A percentile compares a stretch with the other conserved stretches of the same genome.
These are phyloP conservation scores for Phania funesta DNA, from an alignment of 2,888 invertebrate species.

Conservation along the genomic window DNA sequence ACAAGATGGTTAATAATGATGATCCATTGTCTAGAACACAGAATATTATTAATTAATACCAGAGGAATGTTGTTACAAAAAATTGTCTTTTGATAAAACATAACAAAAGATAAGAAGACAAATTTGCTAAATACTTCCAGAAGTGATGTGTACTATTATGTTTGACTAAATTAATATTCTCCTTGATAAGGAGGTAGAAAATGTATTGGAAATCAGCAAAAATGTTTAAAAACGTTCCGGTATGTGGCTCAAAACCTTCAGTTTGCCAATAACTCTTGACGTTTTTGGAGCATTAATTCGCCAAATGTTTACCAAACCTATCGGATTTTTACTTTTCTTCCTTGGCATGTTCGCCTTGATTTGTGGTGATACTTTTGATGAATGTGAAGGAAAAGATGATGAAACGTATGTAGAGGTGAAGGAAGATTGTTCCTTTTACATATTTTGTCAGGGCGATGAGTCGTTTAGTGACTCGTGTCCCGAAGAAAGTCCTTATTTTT, in stretches of 20 bases:
- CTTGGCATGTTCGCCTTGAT: background rate
- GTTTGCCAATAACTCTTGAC: slow-evolving; percentile 23
- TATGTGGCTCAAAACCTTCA: background rate
- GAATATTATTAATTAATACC: too few relatives aligned
- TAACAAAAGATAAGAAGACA: slow-evolving; percentile 11
- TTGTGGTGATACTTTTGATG: slow-evolving; percentile 69
- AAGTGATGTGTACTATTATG: background rate
- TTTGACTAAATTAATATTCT: slow-evolving; percentile 26
- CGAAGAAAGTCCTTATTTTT: slow-evolving; percentile 59
- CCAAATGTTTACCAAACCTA: slow-evolving; percentile 5
- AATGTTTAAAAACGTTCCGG: slow-evolving; percentile 33
- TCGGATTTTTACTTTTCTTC: background rate
- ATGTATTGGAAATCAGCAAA: background rate
- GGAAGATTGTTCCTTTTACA: slow-evolving; percentile 73
- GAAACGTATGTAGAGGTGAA: slow-evolving; percentile 69
- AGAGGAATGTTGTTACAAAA: too few relatives aligned
- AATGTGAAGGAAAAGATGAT: slow-evolving; percentile 72
- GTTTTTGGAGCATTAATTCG: background rate
- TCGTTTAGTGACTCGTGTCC: slow-evolving; percentile 70
- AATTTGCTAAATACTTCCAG: background rate
- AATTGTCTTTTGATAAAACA: background rate
- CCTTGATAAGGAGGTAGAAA: slow-evolving; percentile 1
- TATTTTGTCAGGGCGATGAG: slow-evolving; percentile 73
- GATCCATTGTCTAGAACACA: too few relatives aligned
- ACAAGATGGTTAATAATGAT: too few relatives aligned